These are phyloP conservation scores for Trinectes maculatus DNA, from an alignment of 2,113 vertebrate genomes.

Conservation along the genomic window DNA sequence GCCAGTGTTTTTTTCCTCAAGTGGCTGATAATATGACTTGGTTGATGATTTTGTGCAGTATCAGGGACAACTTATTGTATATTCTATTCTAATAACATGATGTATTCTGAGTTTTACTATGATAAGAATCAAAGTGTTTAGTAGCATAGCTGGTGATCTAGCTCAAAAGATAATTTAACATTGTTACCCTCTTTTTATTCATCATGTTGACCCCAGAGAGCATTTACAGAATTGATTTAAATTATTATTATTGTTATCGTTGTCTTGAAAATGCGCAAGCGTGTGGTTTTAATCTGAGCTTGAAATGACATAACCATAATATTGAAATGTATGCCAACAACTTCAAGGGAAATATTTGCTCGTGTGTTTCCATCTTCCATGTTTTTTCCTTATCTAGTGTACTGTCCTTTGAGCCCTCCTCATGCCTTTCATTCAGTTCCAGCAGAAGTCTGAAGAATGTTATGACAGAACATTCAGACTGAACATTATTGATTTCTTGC, in stretches of 20 bases:
- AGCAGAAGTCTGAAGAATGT: slow-evolving; percentile 66
- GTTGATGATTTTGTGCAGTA: slow-evolving; percentile 24
- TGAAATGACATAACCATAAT: background rate
- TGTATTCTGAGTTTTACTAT: background rate
- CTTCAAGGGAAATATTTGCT: background rate
- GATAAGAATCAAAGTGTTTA: background rate
- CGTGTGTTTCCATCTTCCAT: slow-evolving; percentile 1
- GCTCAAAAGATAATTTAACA: background rate
- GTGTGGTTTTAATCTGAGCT: background rate
- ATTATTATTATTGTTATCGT: background rate
- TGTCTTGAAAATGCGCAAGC: too few species aligned
- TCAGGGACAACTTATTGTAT: too few species aligned
- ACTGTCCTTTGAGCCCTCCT: slow-evolving; percentile 10
- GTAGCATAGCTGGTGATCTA: background rate
- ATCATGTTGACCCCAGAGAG: background rate
- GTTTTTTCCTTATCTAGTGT: background rate
- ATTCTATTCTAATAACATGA: background rate
- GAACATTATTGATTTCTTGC: slow-evolving; percentile 70
- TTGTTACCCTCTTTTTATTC: slow-evolving; percentile 6
- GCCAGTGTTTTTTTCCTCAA: slow-evolving; percentile 53
- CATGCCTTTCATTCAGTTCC: slow-evolving; percentile 48
- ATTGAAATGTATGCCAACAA: background rate
- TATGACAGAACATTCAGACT: slow-evolving; percentile 68
- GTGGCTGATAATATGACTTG: slow-evolving; percentile 35
- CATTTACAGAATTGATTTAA: background rate